phyloP scores from a whole-genome alignment of 1,140 invertebrate genomes.

The Penaeus chinensis region DNA sequence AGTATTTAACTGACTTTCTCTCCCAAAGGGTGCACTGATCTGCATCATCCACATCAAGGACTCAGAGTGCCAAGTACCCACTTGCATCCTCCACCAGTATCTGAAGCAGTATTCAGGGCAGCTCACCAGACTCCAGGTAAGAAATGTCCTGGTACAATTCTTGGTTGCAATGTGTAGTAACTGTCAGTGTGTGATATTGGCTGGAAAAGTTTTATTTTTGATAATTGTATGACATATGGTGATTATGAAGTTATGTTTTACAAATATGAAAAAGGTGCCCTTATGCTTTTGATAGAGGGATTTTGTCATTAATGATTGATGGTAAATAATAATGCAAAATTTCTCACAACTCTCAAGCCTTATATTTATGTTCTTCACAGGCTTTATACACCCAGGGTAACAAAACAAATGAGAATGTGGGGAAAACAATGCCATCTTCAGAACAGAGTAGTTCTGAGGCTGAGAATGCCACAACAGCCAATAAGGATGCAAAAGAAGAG shows the following conservation, averaged over 20 bases:
- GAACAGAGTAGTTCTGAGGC: background rate
- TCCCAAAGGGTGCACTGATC: constrained; percentile 78
- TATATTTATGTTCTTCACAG: constrained; percentile 20
- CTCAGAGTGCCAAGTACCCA: constrained; percentile 80
- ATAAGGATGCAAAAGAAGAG: background rate
- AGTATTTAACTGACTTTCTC: background rate
- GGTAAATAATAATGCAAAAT: too few relatives aligned
- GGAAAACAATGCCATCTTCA: background rate
- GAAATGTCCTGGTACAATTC: constrained; percentile 21
- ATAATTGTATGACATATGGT: background rate
- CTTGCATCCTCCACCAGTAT: constrained; percentile 82
- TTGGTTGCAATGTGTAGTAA: background rate
- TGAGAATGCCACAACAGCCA: background rate
- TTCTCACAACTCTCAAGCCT: background rate
- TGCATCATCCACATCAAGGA: constrained; percentile 85
- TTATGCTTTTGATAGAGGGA: background rate
- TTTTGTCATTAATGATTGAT: too few relatives aligned
- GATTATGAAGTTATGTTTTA: background rate
- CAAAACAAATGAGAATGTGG: background rate
- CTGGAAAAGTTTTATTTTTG: too few relatives aligned
- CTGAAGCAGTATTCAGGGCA: constrained; percentile 85
- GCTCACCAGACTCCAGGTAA: constrained; percentile 82
- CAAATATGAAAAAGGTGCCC: background rate
- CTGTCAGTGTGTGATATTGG: too few relatives aligned
- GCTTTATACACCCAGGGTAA: constrained; percentile 48